Conservation (phyloP, 2,888 invertebrate species). For the Drosophila leonis region DNA sequence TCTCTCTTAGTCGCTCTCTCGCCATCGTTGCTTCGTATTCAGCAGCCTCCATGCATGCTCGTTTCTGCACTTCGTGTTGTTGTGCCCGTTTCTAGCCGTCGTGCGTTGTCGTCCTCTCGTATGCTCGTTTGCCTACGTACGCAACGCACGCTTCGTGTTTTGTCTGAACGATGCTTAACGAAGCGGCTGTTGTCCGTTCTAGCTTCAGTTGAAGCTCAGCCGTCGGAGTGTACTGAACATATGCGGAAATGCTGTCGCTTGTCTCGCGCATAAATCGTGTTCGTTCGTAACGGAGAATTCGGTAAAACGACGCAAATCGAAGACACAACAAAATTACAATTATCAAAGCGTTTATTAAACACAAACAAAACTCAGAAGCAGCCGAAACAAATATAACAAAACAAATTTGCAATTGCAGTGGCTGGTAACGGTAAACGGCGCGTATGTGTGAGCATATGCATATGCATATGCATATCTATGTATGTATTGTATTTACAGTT, state of each 20-base stretch:
- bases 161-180: constrained; percentile 37
- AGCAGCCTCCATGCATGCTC: constrained; percentile 25
- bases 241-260: constrained; percentile 71
- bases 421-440: constrained; percentile 25
- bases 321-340: constrained; percentile 4
- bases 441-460: constrained; percentile 13
- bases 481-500: neutral
- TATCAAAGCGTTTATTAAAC: neutral
- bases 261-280: constrained; percentile 53
- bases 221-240: constrained; percentile 84
- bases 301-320: constrained; percentile 30
- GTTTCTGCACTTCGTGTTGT: constrained; percentile 23
- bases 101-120: constrained; percentile 33
- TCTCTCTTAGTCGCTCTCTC: neutral
- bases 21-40: constrained; percentile 32
- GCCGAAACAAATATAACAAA: neutral
- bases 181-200: constrained; percentile 50
- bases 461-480: neutral
- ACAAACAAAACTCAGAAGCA: constrained; percentile 1
- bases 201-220: constrained; percentile 84
- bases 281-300: constrained; percentile 42
- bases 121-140: constrained; percentile 10
- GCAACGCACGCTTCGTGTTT: constrained; percentile 16
- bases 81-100: constrained; percentile 14
- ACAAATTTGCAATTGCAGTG: neutral